Evolutionary conservation across 2,797 vertebrate genomes (phyloP), one percentile per base, ranked within the genome.

Genomic region (Clarias laeviceps): DNA sequence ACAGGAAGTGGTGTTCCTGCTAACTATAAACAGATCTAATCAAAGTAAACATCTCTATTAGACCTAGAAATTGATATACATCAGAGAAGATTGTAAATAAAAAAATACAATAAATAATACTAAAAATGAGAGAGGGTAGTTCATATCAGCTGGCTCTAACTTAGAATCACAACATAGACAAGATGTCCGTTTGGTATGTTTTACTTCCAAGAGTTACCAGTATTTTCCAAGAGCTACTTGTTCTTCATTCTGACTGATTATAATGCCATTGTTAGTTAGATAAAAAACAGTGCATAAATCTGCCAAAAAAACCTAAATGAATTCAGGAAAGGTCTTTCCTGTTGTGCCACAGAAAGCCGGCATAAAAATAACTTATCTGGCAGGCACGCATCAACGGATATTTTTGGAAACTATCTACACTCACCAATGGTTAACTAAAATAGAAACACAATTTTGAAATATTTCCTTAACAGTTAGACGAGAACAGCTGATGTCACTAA

Each of bases 271-370:
- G 20, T 34, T n/a, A 40, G 57, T 62, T 40, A 62, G 6, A 79
- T 27, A 45, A 61, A 54, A 79, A 1, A 22, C 34, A 64, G 59
- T 40, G 18, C 32, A 62, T 12, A 6, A 22, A 72, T 61, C 85
- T 82, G 65, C 83, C 76, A 88, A 73, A 65, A 64, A 27, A 65
- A 50, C 80, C 77, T 70, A 22, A 82, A 70, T 32, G 82, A 72
- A 45, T 57, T 69, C 45, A 82, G 85, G 87, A 88, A 90, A 83
- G 76, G 57, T 84, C 70, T 89, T 94, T 94, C 94, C 93, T 95
- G 92, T 83, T 95, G 92, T 83, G 72, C 27, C 56, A 59, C 76
- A 86, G 66, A 85, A 80, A 86, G 64, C 32, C 68, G 73, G 79
- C 24, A 32, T 88, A 82, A 86, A 88, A 80, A 82, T 65, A 85